Evolutionary conservation across 1,140 invertebrate species (phyloP).

Genomic region (Tetramorium parvispinum): DNA sequence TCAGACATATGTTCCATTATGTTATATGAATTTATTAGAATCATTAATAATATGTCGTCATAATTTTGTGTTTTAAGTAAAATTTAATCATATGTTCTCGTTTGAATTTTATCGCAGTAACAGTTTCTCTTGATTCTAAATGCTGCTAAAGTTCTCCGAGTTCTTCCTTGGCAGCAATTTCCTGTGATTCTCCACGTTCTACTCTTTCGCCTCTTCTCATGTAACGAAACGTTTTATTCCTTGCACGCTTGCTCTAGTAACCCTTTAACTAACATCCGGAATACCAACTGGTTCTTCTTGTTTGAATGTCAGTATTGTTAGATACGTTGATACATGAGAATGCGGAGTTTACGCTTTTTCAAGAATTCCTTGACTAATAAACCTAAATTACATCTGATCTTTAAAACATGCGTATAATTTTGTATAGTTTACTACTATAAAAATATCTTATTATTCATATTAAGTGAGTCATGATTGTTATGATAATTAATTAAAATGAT

Average conservation of each 20-base stretch:
- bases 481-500: too few species aligned
- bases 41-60: neutral
- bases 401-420: neutral
- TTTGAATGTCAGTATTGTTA: slow-evolving; percentile 29
- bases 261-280: slow-evolving; percentile 47
- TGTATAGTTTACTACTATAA: neutral
- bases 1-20: neutral
- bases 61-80: neutral
- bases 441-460: neutral
- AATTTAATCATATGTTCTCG: neutral
- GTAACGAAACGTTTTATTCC: slow-evolving; percentile 51
- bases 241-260: slow-evolving; percentile 32
- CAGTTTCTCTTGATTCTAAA: slow-evolving; percentile 29
- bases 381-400: neutral
- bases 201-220: slow-evolving; percentile 18
- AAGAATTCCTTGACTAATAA: neutral
- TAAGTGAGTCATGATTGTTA: too few species aligned
- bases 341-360: neutral
- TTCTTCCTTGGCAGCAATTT: slow-evolving; percentile 50
- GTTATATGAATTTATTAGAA: neutral
- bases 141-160: neutral
- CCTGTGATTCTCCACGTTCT: slow-evolving; percentile 29
- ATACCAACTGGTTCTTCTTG: slow-evolving; percentile 22
- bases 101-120: neutral
- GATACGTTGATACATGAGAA: neutral